These are phyloP conservation scores for Zenarchopterus dispar DNA, from an alignment of 2,797 vertebrate species.

Conservation along the genomic window DNA sequence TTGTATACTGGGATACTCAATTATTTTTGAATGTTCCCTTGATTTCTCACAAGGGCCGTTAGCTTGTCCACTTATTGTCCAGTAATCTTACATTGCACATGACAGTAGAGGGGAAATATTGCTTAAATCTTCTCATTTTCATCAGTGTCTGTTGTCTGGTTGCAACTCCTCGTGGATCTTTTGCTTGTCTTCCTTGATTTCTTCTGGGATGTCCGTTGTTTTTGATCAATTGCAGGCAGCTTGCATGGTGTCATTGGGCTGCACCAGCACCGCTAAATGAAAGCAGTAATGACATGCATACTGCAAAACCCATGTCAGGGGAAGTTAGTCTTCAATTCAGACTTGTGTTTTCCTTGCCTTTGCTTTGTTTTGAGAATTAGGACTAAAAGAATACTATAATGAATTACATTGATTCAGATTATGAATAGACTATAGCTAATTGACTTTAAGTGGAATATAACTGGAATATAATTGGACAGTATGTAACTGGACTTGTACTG, in stretches of 20 bases:
- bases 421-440: too few species aligned
- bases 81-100: neutral
- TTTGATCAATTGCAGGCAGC: neutral
- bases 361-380: too few species aligned
- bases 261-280: neutral
- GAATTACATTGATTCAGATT: too few species aligned
- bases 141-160: neutral
- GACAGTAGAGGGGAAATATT: neutral
- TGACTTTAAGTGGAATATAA: neutral
- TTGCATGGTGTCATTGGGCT: neutral
- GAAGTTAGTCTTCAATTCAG: neutral
- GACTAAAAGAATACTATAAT: too few species aligned
- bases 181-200: slow-evolving; percentile 4
- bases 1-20: too few species aligned
- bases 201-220: neutral
- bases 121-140: neutral
- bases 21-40: too few species aligned
- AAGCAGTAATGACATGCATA: neutral
- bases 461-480: neutral
- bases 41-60: too few species aligned
- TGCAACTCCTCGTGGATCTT: slow-evolving; percentile 4
- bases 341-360: too few species aligned
- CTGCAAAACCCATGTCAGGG: neutral
- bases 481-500: too few species aligned
- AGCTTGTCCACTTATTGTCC: neutral